Evolutionary conservation across 1,140 invertebrate genomes (phyloP).

Genomic region (Caenorhabditis briggsae): DNA sequence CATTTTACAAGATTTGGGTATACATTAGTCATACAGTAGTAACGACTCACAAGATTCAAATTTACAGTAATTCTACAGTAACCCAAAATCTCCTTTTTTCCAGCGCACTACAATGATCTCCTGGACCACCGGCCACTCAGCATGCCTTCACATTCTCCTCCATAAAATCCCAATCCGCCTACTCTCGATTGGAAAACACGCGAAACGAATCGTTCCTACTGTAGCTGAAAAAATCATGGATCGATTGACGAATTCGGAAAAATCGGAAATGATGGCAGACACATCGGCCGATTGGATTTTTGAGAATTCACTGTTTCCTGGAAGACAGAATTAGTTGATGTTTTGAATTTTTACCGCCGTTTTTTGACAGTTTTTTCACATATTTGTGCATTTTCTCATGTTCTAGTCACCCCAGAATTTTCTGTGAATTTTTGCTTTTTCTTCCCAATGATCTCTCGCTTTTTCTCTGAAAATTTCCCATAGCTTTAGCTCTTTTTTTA

Average conservation of each 20-base stretch:
- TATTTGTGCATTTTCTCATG: not conserved
- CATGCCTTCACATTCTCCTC: conserved; percentile 19
- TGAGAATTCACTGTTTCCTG: conserved; percentile 26
- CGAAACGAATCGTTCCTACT: not conserved
- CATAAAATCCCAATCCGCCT: conserved; percentile 7
- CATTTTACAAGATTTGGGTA: too few relatives aligned
- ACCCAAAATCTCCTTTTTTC: not conserved
- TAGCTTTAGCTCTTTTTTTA: too few relatives aligned
- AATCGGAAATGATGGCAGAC: not conserved
- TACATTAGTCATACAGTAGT: too few relatives aligned
- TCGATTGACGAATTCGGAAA: conserved; percentile 27
- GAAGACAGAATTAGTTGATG: not conserved
- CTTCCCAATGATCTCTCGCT: not conserved
- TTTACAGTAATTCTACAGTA: too few relatives aligned
- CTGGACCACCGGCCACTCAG: not conserved
- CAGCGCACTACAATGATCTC: conserved; percentile 30
- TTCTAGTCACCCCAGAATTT: not conserved
- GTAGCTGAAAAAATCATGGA: conserved; percentile 11
- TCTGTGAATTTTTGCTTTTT: not conserved
- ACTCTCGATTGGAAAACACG: conserved; percentile 15
- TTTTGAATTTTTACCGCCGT: not conserved
- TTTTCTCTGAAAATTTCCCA: not conserved
- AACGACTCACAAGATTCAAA: too few relatives aligned
- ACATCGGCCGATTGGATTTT: conserved; percentile 9
- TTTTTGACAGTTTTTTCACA: too few relatives aligned